Conservation (phyloP, 2,113 vertebrate species). For the Lamprotornis superbus region DNA sequence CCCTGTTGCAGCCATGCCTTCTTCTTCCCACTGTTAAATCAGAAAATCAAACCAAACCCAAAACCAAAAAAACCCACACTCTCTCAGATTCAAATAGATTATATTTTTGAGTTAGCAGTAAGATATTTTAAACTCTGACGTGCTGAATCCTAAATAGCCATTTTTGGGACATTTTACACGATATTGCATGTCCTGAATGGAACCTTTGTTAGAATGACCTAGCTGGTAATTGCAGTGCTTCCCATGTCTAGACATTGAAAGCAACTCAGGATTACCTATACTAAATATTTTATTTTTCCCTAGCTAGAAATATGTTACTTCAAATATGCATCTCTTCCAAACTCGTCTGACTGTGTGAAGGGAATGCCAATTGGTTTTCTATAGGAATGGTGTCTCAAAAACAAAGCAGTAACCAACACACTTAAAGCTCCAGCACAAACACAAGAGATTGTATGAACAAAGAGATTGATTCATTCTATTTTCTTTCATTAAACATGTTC, state of each 20-base stretch:
- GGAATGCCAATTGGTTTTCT: background rate
- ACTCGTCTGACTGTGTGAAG: background rate
- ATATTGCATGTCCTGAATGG: background rate
- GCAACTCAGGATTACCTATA: background rate
- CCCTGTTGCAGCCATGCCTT: background rate
- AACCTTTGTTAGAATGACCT: background rate
- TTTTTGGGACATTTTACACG: background rate
- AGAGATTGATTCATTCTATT: background rate
- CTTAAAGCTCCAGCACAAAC: background rate
- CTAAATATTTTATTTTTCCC: background rate
- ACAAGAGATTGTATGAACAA: background rate
- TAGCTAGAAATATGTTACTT: background rate
- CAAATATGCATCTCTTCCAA: background rate
- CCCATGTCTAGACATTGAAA: background rate
- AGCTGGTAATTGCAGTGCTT: background rate
- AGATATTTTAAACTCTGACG: background rate
- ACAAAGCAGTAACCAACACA: background rate
- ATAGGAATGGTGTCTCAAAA: background rate
- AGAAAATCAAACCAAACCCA: background rate
- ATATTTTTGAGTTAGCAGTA: background rate
- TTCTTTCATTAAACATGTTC: background rate
- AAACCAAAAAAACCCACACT: background rate
- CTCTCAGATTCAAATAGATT: background rate
- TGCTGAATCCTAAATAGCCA: background rate
- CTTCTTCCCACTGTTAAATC: background rate